These are phyloP conservation scores for Leptogaster cylindrica DNA, from an alignment of 2,888 invertebrate species.

Conservation along the genomic window DNA sequence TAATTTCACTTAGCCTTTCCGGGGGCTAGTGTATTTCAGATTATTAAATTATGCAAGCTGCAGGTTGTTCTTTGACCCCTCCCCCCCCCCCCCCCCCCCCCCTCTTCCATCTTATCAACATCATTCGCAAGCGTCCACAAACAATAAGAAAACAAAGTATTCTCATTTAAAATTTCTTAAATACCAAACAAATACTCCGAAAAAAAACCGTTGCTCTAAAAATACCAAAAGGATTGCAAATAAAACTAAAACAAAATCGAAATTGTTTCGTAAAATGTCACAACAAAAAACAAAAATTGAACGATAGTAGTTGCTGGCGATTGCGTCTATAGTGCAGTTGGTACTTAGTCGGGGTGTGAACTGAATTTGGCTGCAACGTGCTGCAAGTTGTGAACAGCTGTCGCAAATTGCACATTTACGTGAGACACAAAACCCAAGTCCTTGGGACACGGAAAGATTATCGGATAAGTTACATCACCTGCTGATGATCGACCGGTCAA, in stretches of 20 bases:
- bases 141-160: no score
- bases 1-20: no score
- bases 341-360: background rate
- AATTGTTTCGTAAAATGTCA: background rate
- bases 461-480: conserved; percentile 25
- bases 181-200: no score
- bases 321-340: background rate
- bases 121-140: no score
- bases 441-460: conserved; percentile 3
- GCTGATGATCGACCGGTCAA: conserved; percentile 16
- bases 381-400: background rate
- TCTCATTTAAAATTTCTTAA: no score
- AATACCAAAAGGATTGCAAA: conserved; percentile 10
- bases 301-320: conserved; percentile 3
- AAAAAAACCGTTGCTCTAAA: conserved; percentile 24
- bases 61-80: no score
- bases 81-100: no score
- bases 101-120: no score
- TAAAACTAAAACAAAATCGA: conserved; percentile 17
- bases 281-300: background rate
- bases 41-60: no score
- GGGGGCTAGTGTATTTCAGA: no score
- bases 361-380: no score
- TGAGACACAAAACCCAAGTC: conserved; percentile 4
- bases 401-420: background rate